These are phyloP conservation scores for Malurus alboscapulatus DNA, from an alignment of 2,113 vertebrate species.

Conservation along the genomic window DNA sequence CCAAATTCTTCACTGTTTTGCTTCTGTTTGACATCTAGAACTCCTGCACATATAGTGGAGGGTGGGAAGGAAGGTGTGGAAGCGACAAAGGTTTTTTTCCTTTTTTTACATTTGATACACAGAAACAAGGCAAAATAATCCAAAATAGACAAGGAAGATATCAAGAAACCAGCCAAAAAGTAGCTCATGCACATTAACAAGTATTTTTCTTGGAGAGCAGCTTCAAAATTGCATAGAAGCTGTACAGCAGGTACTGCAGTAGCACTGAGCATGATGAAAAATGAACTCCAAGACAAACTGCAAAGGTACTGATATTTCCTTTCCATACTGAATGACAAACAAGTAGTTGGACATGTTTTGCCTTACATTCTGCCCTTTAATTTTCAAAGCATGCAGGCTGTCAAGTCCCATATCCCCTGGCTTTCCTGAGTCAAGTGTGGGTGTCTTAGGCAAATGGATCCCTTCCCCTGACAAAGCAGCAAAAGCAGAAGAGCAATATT, in stretches of 20 bases:
- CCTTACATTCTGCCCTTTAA: not conserved
- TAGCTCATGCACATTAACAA: not conserved
- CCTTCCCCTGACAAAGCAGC: not conserved
- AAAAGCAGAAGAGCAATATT: not conserved
- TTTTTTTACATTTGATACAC: not conserved
- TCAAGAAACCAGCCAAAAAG: not conserved
- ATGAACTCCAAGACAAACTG: not conserved
- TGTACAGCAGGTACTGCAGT: not conserved
- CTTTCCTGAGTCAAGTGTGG: not conserved
- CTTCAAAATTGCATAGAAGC: not conserved
- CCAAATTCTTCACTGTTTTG: slow-evolving; percentile 32
- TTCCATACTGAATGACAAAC: not conserved
- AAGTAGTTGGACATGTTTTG: not conserved
- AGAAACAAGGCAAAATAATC: not conserved
- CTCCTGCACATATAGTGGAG: not conserved
- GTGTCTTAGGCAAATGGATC: not conserved
- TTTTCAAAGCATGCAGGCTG: not conserved
- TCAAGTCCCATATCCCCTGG: not conserved
- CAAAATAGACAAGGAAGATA: not conserved
- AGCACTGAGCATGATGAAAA: not conserved
- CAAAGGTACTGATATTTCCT: not conserved
- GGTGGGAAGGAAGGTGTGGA: not conserved
- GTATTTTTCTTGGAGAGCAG: not conserved
- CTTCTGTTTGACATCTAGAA: not conserved
- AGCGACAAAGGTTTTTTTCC: not conserved